These are phyloP conservation scores for Teleogryllus occipitalis DNA, from an alignment of 1,140 invertebrate species.

Conservation along the genomic window DNA sequence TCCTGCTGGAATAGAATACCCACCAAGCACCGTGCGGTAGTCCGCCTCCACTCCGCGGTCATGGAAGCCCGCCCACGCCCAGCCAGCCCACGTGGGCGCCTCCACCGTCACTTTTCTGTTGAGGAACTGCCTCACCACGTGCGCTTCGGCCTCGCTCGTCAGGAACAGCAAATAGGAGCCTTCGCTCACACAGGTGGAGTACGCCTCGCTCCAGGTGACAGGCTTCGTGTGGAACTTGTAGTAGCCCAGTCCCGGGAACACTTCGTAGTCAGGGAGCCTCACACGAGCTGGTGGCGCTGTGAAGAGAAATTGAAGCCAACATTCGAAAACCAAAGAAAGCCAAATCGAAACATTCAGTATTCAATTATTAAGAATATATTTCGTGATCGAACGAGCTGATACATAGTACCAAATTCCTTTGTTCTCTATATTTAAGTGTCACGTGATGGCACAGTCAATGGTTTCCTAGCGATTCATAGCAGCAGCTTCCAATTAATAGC, in stretches of 20 bases:
- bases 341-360: no score
- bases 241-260: conserved; percentile 12
- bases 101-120: conserved; percentile 1
- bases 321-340: no score
- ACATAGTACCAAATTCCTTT: no score
- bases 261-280: background rate
- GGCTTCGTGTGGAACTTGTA: conserved; percentile 34
- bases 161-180: conserved; percentile 33
- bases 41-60: background rate
- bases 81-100: background rate
- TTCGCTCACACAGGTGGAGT: conserved; percentile 34
- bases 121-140: conserved; percentile 30
- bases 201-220: conserved; percentile 31
- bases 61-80: conserved; percentile 11
- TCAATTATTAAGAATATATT: no score
- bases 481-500: no score
- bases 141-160: conserved; percentile 32
- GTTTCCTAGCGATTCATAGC: no score
- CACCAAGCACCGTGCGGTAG: no score
- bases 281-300: background rate
- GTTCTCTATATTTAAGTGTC: no score
- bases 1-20: no score
- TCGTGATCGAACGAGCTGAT: no score
- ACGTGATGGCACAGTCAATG: no score
- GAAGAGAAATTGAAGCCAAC: background rate